Conservation (phyloP, 2,888 invertebrate genomes). For the Cerastoderma edule region DNA sequence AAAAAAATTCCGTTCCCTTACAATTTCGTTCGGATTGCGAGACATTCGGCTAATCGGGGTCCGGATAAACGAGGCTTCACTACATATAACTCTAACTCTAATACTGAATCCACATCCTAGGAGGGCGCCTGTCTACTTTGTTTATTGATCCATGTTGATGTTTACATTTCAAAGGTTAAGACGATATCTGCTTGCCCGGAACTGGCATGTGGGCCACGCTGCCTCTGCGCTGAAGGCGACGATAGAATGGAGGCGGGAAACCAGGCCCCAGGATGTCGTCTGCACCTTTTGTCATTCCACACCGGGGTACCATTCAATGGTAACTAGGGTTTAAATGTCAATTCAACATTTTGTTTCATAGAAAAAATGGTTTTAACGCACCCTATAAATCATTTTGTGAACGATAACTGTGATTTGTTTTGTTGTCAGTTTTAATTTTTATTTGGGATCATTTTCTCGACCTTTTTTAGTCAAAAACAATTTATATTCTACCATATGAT, state of each 20-base stretch:
- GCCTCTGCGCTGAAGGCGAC: slow-evolving; percentile 76
- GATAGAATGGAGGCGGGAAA: slow-evolving; percentile 78
- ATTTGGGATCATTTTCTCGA: background rate
- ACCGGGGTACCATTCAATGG: slow-evolving; percentile 82
- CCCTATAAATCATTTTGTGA: background rate
- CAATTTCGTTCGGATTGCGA: background rate
- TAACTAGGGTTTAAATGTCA: slow-evolving; percentile 35
- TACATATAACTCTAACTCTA: too few relatives aligned
- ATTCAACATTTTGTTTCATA: background rate
- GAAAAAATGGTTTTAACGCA: background rate
- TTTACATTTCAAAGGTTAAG: slow-evolving; percentile 63
- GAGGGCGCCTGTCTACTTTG: background rate
- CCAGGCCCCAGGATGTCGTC: slow-evolving; percentile 73
- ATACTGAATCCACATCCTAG: background rate
- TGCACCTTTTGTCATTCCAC: slow-evolving; percentile 80
- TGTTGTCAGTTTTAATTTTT: too few relatives aligned
- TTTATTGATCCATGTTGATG: background rate
- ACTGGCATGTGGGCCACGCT: slow-evolving; percentile 79
- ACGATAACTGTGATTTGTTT: background rate
- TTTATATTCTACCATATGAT: too few relatives aligned
- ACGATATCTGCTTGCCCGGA: slow-evolving; percentile 79
- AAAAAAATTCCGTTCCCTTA: background rate
- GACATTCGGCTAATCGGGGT: too few relatives aligned
- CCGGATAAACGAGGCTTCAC: too few relatives aligned
- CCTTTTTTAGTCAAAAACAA: background rate